Evolutionary conservation across 2,113 vertebrate species (phyloP).

Genomic region (Panthera leo): DNA sequence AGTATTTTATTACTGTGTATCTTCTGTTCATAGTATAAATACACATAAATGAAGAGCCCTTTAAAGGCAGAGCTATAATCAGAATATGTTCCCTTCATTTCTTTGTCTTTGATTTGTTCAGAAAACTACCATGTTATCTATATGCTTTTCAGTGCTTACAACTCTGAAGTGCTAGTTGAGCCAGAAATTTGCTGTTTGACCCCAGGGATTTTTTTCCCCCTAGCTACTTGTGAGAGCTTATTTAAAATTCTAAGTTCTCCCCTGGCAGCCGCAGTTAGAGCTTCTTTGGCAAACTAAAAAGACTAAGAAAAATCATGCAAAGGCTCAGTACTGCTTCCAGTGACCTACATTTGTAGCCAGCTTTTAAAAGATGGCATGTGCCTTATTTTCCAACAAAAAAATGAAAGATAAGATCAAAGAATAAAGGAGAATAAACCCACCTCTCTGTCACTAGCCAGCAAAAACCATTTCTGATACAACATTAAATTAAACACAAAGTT

Average conservation of each 20-base stretch:
- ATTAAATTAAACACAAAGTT: background rate
- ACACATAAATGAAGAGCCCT: background rate
- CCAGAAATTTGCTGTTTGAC: constrained; percentile 71
- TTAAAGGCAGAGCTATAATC: background rate
- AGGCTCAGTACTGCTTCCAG: constrained; percentile 63
- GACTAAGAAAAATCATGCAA: constrained; percentile 41
- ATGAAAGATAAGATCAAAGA: constrained; percentile 23
- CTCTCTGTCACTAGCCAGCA: background rate
- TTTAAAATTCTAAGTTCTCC: constrained; percentile 77
- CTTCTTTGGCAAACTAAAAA: constrained; percentile 68
- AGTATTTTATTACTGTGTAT: background rate
- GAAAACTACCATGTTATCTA: background rate
- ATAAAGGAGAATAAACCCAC: background rate
- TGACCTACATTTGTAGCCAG: constrained; percentile 78
- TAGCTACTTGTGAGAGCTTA: constrained; percentile 62
- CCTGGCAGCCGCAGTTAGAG: constrained; percentile 66
- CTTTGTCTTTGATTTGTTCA: constrained; percentile 43
- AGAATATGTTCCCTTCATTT: constrained; percentile 17
- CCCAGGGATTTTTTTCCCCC: background rate
- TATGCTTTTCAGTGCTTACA: constrained; percentile 7
- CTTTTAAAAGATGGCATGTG: constrained; percentile 60
- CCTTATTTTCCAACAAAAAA: constrained; percentile 55
- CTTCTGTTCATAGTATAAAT: background rate
- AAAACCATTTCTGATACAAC: background rate
- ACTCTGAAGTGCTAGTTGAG: constrained; percentile 50